Base-by-base conservation (phyloP, 2,113 vertebrate genomes). In the Pollachius pollachius region DNA sequence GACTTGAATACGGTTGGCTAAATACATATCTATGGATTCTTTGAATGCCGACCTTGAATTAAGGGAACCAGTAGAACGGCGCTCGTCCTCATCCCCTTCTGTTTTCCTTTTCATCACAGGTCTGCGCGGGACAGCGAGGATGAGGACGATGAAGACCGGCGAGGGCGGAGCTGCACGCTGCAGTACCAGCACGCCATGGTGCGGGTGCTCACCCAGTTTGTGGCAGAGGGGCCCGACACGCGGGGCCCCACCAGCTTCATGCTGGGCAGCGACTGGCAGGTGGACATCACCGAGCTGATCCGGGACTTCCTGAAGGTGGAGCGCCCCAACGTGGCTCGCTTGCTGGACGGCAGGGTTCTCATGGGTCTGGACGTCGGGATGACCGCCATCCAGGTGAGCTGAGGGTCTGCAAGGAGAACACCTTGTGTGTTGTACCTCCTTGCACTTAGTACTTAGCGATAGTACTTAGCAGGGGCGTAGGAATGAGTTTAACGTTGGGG, bases 171-270 rank as follows among this genome's bases (percentile, higher is more conserved):
- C 68, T 98, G 97, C 18, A 85, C 93, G 0, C 91, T 98, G 65
- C 96, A 97, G 89, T 99, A 97, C 89, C 97, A 99, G 85, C 95
- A 93, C 0, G 93, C 97, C 90, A 93, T 89, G 57, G 92, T 99
- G 72, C 88, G 96, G 0, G 94, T 99, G 60, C 94, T 99, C 41
- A 96, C 97, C 0, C 94, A 96, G 59, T 98, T 99, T 1, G 94
- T 98, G n/a, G 92, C 95, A 0, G 96, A 99, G 80, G 91, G 93
- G 0, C 79, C 92, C 0, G 91, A 93, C 15, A 89, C 93, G 0
- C 92, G 94, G 80, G 92, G 92, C 0, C 95, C 95, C 84, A 93
- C 90, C n/a, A 88, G 77, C 72, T 94, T 90, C 84, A 90, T 98
- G 89, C 91, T 99, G 30, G 91, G 95, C 56, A 89, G 93, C 0